Evolutionary conservation across 2,113 vertebrate genomes (phyloP).

Genomic region (Myiagra hebetior): DNA sequence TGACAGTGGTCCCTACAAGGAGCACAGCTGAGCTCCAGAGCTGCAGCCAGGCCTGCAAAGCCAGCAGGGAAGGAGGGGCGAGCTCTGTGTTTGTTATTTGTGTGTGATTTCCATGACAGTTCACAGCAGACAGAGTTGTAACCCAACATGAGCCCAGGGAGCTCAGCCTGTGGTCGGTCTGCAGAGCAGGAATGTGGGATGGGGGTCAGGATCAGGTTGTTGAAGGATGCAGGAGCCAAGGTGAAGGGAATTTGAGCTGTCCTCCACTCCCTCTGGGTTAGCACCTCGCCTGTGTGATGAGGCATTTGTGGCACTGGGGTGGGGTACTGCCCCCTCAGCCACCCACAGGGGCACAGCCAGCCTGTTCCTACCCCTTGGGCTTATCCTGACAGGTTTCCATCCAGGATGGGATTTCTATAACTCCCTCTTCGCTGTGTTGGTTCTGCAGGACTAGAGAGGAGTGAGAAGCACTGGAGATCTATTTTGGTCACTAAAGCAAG

Average conservation of each 20-base stretch:
- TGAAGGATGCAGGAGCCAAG: neutral
- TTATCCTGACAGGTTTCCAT: neutral
- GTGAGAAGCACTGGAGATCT: slow-evolving; percentile 61
- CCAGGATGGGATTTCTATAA: neutral
- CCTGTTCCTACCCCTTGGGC: neutral
- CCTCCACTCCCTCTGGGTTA: neutral
- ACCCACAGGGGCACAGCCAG: neutral
- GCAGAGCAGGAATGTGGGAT: neutral
- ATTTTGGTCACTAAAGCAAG: slow-evolving; percentile 66
- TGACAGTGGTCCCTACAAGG: neutral
- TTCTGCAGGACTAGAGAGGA: slow-evolving; percentile 27
- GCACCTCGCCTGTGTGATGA: neutral
- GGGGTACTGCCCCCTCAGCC: neutral
- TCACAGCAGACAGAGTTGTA: neutral
- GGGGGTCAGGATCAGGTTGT: neutral
- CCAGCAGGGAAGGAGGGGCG: neutral
- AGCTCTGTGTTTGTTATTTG: neutral
- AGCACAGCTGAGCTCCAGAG: neutral
- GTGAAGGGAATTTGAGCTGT: neutral
- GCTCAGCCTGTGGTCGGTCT: neutral
- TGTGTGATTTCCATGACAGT: neutral
- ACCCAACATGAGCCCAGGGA: neutral
- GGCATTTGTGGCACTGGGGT: neutral
- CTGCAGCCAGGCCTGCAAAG: neutral
- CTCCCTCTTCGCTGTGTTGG: neutral